Evolutionary conservation across 2,888 invertebrate genomes (phyloP), one percentile per base, ranked within the genome.

Genomic region (Epinotia ramella): DNA sequence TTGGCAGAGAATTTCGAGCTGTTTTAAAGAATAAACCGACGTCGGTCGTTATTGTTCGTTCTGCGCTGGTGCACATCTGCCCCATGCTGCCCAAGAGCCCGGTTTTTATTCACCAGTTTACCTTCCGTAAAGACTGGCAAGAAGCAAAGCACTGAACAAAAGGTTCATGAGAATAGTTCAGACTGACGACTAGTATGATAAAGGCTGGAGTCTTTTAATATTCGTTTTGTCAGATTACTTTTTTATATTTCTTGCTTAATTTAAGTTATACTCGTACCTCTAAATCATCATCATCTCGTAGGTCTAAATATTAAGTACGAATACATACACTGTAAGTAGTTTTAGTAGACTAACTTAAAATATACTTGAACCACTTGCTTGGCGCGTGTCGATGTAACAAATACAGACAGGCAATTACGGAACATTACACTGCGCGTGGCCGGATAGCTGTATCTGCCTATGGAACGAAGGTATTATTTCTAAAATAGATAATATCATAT

Each of bases 71-170:
- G 64, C 64, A 44, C 46, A 64, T 64, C 46, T 18, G 44, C 20
- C 4, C 44, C 40, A 44, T 44, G 33, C n/a, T 33, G 46, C 28
- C 46, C 16, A 49, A 24, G 59, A 59, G 33, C 20, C 28, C 49
- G 28, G 46, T 63, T 70, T 68, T 74, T 74, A 65, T 70, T 65
- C 65, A 40, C 59, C 69, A 18, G 69, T 64, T 70, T 59, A 59
- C 69, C 59, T 70, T 64, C 56, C 49, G 46, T 24, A 44, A 69
- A 60, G 59, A 40, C 57, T 65, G 56, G 33, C 33, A 64, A 53
- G 70, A 20, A 73, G 73, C 62, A 33, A 68, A 67, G 18, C 67
- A 12, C 67, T 56, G 40, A 57, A 67, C 66, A 57, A 67, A 57
- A 20, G 57, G 16, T 40, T 67, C 20, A 57, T 33, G 12, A 67